Conservation (phyloP, 1,140 invertebrate genomes). For the Medauroidea extradentata region DNA sequence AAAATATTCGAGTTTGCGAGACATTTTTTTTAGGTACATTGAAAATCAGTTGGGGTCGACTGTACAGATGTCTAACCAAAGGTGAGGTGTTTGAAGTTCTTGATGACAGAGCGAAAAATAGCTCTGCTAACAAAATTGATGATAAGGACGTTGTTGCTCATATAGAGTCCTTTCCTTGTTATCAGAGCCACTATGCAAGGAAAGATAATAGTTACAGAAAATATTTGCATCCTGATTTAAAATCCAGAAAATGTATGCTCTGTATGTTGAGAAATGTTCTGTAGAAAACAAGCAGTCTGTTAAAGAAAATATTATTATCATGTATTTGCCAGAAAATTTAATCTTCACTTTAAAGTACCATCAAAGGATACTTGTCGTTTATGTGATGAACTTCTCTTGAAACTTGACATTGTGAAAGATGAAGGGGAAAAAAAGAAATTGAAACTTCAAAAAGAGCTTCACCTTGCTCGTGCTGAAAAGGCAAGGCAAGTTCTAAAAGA, state of each 20-base stretch:
- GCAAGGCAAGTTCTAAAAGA: constrained; percentile 24
- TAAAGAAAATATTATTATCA: constrained; percentile 24
- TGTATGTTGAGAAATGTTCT: constrained; percentile 22
- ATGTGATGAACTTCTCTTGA: constrained; percentile 11
- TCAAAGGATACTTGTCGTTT: constrained; percentile 25
- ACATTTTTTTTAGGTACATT: constrained; percentile 29
- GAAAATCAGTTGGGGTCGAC: constrained; percentile 21
- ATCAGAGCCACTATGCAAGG: constrained; percentile 27
- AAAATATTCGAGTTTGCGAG: constrained; percentile 6
- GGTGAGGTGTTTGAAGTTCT: constrained; percentile 17
- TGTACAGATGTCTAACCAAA: constrained; percentile 22
- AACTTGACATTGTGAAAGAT: neutral
- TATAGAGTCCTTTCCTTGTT: constrained; percentile 23
- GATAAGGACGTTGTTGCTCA: constrained; percentile 23
- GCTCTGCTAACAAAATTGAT: constrained; percentile 16
- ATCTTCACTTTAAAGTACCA: constrained; percentile 24
- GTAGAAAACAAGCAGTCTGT: constrained; percentile 14
- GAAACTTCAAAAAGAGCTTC: too few relatives aligned
- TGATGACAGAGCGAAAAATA: constrained; percentile 23
- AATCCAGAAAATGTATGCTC: constrained; percentile 24
- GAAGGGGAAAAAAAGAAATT: neutral
- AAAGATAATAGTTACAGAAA: constrained; percentile 24
- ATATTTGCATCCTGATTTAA: constrained; percentile 25
- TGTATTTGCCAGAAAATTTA: constrained; percentile 28
- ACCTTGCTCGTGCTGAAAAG: constrained; percentile 22